phyloP scores from a whole-genome alignment of 2,113 vertebrate genomes.

The Takifugu bimaculatus region DNA sequence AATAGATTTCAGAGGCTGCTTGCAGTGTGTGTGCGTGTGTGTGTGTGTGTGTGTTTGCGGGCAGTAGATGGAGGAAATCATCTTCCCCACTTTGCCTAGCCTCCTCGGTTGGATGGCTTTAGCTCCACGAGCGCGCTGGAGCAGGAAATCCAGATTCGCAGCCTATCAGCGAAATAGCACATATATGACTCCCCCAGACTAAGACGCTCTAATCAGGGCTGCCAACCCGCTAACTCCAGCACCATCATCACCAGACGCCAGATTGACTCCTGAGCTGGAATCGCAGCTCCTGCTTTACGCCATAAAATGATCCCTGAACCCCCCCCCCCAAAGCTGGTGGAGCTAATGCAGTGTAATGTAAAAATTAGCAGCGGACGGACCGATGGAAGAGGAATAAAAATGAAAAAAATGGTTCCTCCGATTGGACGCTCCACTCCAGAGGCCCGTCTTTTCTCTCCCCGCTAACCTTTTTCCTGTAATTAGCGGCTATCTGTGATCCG shows the following conservation, averaged over 20 bases:
- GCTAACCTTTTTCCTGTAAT: conserved; percentile 65
- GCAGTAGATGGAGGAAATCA: conserved; percentile 67
- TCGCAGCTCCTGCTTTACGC: conserved; percentile 68
- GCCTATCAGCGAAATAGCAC: conserved; percentile 80
- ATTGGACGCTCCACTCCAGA: not conserved
- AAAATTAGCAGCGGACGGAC: not conserved
- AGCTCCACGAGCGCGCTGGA: conserved; percentile 72
- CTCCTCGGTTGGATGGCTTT: conserved; percentile 78
- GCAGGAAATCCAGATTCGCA: conserved; percentile 80
- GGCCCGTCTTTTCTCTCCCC: not conserved
- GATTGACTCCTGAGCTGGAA: conserved; percentile 77
- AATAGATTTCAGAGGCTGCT: conserved; percentile 25
- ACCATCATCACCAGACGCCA: conserved; percentile 67
- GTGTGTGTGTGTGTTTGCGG: conserved; percentile 8
- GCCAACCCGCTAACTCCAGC: conserved; percentile 72
- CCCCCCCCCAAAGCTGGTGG: conserved; percentile 56
- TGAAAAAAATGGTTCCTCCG: too few relatives aligned
- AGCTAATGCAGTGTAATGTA: conserved; percentile 43
- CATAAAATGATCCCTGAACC: conserved; percentile 64
- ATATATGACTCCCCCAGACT: conserved; percentile 72
- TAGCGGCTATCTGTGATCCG: conserved; percentile 55
- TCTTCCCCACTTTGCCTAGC: conserved; percentile 74
- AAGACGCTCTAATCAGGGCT: conserved; percentile 76
- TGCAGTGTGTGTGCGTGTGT: conserved; percentile 16
- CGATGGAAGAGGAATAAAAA: not conserved